Base-by-base conservation (phyloP, 2,888 invertebrate genomes). In the Neria commutata region DNA sequence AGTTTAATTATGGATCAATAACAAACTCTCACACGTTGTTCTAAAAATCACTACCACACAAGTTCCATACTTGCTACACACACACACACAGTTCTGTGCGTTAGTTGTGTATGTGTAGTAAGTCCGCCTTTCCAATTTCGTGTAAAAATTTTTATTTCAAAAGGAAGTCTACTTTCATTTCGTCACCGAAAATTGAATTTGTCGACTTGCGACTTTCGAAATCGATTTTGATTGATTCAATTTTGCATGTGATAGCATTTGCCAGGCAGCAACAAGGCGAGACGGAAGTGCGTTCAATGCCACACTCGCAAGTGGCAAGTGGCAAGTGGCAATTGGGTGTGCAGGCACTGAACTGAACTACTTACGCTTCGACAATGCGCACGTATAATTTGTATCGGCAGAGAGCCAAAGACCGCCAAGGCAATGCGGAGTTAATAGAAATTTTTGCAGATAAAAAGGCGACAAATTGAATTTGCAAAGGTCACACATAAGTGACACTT, bases 401-500 rank as follows among this genome's bases (percentile, higher is more conserved):
- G 11, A 40, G 26, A 42, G 3, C 23, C 21, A 50, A 54, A 54
- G 10, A 49, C 33, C 37, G 47, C 19, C 19, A 5, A 33, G 33
- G 25, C 11, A 29, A 34, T 26, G 25, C n/a, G 53, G 56, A 67
- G 55, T 70, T 78, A 77, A 78, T 77, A 74, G 76, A 74, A 75
- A 77, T 77, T 67, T 71, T 76, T 73, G 61, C 74, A 74, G 76
- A 70, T 74, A 76, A 71, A 78, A 73, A 76, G 74, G 70, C 64
- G 73, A 70, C 70, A 77, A 77, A 77, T 78, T 78, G 67, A 77
- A 78, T 77, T 78, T 78, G 69, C 71, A 74, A 76, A 78, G 77
- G 79, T 78, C 77, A 78, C 70, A 74, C 72, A 70, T 67, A 68
- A 73, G 71, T 76, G 73, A 72, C 72, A 77, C 75, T 77, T 73